Evolutionary conservation across 2,113 vertebrate genomes (phyloP).

Genomic region (Callionymus lyra): DNA sequence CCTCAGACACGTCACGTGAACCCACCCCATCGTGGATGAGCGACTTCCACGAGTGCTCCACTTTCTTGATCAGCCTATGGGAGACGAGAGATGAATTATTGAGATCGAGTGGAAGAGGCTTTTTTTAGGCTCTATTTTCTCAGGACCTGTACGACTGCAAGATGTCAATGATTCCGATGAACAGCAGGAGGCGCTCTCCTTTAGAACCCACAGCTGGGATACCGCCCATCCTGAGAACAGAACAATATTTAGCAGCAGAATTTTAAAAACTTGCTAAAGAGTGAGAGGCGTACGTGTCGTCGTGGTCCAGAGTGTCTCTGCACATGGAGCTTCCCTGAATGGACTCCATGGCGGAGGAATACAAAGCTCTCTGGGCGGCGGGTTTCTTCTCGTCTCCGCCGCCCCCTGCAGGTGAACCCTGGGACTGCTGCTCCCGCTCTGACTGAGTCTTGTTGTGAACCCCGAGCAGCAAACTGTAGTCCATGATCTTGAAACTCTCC

Average conservation of each 20-base stretch:
- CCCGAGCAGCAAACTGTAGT: slow-evolving; percentile 93
- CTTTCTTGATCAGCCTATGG: slow-evolving; percentile 88
- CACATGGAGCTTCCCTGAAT: slow-evolving; percentile 88
- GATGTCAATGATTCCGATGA: slow-evolving; percentile 95
- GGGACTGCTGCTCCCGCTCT: slow-evolving; percentile 74
- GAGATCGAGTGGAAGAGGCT: background rate
- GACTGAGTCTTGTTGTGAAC: slow-evolving; percentile 89
- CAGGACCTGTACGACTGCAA: slow-evolving; percentile 92
- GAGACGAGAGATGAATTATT: slow-evolving; percentile 28
- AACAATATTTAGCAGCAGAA: background rate
- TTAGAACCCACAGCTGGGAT: slow-evolving; percentile 85
- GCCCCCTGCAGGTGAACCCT: slow-evolving; percentile 72
- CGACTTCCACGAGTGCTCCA: slow-evolving; percentile 97
- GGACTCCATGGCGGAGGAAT: slow-evolving; percentile 97
- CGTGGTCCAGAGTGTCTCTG: slow-evolving; percentile 82
- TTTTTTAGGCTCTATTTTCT: background rate
- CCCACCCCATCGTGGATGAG: slow-evolving; percentile 96
- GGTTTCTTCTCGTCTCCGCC: slow-evolving; percentile 79
- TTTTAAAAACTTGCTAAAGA: no score
- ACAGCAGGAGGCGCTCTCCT: slow-evolving; percentile 86
- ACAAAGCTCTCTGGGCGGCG: slow-evolving; percentile 82
- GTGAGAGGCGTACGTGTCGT: slow-evolving; percentile 76
- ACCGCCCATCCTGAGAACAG: slow-evolving; percentile 83
- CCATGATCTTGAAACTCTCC: slow-evolving; percentile 99
- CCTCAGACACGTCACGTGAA: slow-evolving; percentile 12